phyloP scores from a whole-genome alignment of 2,113 vertebrate genomes.

The Dunckerocampus dactyliophorus region DNA sequence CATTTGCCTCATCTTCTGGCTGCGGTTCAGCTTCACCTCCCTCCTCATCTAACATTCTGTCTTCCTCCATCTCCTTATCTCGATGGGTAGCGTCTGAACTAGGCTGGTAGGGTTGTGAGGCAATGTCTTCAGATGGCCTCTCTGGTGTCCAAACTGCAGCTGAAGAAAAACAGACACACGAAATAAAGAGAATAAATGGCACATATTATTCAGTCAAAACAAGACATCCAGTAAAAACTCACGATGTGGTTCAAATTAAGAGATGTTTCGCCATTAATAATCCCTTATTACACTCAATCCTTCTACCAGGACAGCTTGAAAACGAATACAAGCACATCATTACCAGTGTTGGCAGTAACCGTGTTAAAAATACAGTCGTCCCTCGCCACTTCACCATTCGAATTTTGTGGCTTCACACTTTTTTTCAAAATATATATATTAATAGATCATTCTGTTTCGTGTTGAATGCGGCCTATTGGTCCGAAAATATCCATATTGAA shows the following conservation, averaged over 20 bases:
- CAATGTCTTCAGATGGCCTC: slow-evolving; percentile 51
- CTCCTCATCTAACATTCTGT: slow-evolving; percentile 54
- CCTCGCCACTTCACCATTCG: no score
- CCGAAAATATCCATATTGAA: no score
- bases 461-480: no score
- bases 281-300: no score
- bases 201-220: not conserved
- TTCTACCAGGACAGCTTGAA: no score
- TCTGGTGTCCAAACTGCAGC: slow-evolving; percentile 58
- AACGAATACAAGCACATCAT: no score
- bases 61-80: slow-evolving; percentile 64
- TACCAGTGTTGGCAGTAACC: no score
- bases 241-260: not conserved
- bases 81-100: slow-evolving; percentile 43
- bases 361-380: no score
- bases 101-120: slow-evolving; percentile 52
- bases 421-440: no score
- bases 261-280: not conserved
- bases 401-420: no score
- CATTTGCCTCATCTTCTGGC: slow-evolving; percentile 55
- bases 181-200: no score
- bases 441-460: no score
- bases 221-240: not conserved
- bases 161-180: slow-evolving; percentile 31
- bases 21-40: slow-evolving; percentile 41